These are phyloP conservation scores for Neoarius graeffei DNA, from an alignment of 2,113 vertebrate species.

Conservation along the genomic window DNA sequence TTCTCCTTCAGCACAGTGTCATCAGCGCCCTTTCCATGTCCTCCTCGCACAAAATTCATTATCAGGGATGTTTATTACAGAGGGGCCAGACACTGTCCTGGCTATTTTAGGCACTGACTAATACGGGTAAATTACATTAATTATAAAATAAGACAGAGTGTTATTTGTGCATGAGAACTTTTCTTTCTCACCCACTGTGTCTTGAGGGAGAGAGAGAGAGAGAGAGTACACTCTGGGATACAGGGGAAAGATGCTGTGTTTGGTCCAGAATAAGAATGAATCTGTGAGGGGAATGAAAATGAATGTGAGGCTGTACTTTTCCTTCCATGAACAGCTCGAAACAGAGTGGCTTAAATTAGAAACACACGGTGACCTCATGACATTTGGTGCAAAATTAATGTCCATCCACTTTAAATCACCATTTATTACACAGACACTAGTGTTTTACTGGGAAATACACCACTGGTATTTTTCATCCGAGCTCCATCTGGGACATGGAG, in stretches of 20 bases:
- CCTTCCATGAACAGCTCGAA: constrained; percentile 33
- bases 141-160: constrained; percentile 33
- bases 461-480: too few species aligned
- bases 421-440: neutral
- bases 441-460: too few species aligned
- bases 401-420: neutral
- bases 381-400: neutral
- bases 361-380: constrained; percentile 16
- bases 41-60: constrained; percentile 42
- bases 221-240: constrained; percentile 20
- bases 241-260: constrained; percentile 36
- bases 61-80: constrained; percentile 52
- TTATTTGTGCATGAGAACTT: constrained; percentile 46
- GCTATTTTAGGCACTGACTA: constrained; percentile 39
- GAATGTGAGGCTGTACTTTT: constrained; percentile 2
- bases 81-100: neutral
- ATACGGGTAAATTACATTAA: constrained; percentile 35
- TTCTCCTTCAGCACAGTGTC: neutral
- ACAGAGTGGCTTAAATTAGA: constrained; percentile 46
- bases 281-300: constrained; percentile 46
- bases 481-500: too few species aligned
- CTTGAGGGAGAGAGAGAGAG: constrained; percentile 15
- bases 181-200: constrained; percentile 35
- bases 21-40: neutral
- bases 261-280: constrained; percentile 52